Evolutionary conservation across 92 coral and sea anemone species (phyloP).

Genomic region (Umimayanthus kanabou): DNA sequence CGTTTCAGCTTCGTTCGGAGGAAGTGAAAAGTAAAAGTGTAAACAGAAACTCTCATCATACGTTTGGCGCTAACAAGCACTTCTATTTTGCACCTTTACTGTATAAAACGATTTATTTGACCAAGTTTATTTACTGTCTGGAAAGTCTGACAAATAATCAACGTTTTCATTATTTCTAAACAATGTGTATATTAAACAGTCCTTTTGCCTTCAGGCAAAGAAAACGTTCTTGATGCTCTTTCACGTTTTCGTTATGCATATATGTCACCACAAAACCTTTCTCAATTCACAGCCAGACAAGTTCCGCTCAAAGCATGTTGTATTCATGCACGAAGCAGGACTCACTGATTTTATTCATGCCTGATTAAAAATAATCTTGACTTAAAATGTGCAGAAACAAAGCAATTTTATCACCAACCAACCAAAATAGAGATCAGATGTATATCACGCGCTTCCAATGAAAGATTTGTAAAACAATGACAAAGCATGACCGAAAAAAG

Average conservation of each 20-base stretch:
- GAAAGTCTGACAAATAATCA: background rate
- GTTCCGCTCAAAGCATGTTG: background rate
- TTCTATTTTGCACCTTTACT: background rate
- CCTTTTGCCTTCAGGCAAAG: background rate
- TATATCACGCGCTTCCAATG: slow-evolving; percentile 23
- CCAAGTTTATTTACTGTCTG: slow-evolving; percentile 1
- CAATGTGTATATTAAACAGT: slow-evolving; percentile 6
- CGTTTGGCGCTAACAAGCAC: background rate
- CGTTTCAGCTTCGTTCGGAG: background rate
- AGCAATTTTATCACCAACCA: background rate
- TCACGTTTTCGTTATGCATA: background rate
- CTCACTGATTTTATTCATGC: background rate
- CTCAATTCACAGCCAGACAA: too few species aligned
- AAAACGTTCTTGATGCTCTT: background rate
- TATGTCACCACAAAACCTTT: slow-evolving; percentile 1
- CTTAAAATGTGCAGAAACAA: background rate
- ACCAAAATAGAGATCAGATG: slow-evolving; percentile 4
- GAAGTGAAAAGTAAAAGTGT: background rate
- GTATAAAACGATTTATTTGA: background rate
- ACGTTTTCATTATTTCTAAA: background rate
- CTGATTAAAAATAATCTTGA: background rate
- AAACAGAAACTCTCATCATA: background rate
- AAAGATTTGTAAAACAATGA: slow-evolving; percentile 19
- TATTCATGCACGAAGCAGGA: background rate
- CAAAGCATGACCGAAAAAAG: slow-evolving; percentile 5